These are phyloP conservation scores for Labroides dimidiatus DNA, from an alignment of 2,797 vertebrate genomes.

Conservation along the genomic window DNA sequence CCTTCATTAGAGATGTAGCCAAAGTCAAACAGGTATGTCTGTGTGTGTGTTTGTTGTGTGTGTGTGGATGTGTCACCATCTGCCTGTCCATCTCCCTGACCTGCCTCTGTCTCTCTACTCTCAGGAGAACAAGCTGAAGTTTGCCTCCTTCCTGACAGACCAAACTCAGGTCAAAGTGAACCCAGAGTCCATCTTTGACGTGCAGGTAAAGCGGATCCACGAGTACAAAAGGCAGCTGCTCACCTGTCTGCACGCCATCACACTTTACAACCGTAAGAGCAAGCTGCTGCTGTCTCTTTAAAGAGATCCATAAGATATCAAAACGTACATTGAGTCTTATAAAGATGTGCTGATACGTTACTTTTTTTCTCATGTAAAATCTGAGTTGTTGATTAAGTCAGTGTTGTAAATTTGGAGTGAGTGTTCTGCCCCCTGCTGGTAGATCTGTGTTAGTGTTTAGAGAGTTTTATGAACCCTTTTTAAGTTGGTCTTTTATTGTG, in stretches of 20 bases:
- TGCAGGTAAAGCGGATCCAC: conserved; percentile 93
- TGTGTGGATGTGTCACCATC: too few species aligned
- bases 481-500: background rate
- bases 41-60: too few species aligned
- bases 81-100: too few species aligned
- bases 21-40: conserved; percentile 87
- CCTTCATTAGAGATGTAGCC: conserved; percentile 86
- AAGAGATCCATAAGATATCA: too few species aligned
- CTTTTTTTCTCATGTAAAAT: too few species aligned
- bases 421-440: conserved; percentile 2
- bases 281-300: too few species aligned
- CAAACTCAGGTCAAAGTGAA: conserved; percentile 88
- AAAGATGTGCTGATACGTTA: too few species aligned
- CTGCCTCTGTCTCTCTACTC: background rate
- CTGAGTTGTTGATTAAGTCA: too few species aligned
- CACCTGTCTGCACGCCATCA: conserved; percentile 90
- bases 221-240: conserved; percentile 94
- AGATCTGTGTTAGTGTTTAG: background rate
- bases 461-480: background rate
- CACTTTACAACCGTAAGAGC: conserved; percentile 90
- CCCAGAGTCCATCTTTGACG: conserved; percentile 90
- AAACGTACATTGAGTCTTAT: too few species aligned
- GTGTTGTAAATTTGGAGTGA: too few species aligned
- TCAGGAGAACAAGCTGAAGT: conserved; percentile 92
- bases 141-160: conserved; percentile 87